Base-by-base conservation (phyloP, 2,797 vertebrate species). In the Echeneis naucrates region DNA sequence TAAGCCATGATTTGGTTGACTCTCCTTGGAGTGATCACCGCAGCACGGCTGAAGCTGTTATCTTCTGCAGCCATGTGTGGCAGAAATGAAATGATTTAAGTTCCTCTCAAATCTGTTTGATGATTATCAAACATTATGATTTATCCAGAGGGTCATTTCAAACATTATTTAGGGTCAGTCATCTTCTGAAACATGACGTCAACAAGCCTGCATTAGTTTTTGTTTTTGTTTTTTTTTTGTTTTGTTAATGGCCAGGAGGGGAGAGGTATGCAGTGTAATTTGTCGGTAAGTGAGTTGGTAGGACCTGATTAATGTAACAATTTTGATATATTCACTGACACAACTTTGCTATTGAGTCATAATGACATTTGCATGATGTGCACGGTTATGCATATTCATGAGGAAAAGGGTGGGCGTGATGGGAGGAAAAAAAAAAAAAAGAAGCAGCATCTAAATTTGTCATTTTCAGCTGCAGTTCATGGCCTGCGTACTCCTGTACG, bases 1-100 rank as follows among this genome's bases (percentile, higher is more conserved):
- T 90, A 78, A 92, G 87, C 88, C 68, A 64, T 14, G 68, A 83
- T 85, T 90, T 82, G 78, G 86, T 86, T 79, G 87, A 82, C 87
- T 88, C 84, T 89, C 65, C 84, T 87, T 75, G 62, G 61, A 89
- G 81, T 87, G 83, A 91, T 92, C 88, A 77, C 70, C 68, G 66
- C 77, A 63, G 83, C 72, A 57, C 85, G 86, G 83, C 83, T 83
- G 78, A 87, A 74, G 76, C 82, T 59, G 80, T 89, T 92, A 92
- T 93, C 88, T 85, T 85, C 59, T 30, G 59, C 81, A 60, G 67
- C 86, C 85, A 82, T 64, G 78, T 89, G 79, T 65, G 65, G 78
- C 70, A 72, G 61, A 83, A 91, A 86, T 84, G 40, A 88, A 93
- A 90, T 88, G 58, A 89, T 85, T 73, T 76, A 71, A 87, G 78